Evolutionary conservation across 1,140 invertebrate species (phyloP), one percentile per base, ranked within the genome.

Genomic region (Drosophila equinoxialis): DNA sequence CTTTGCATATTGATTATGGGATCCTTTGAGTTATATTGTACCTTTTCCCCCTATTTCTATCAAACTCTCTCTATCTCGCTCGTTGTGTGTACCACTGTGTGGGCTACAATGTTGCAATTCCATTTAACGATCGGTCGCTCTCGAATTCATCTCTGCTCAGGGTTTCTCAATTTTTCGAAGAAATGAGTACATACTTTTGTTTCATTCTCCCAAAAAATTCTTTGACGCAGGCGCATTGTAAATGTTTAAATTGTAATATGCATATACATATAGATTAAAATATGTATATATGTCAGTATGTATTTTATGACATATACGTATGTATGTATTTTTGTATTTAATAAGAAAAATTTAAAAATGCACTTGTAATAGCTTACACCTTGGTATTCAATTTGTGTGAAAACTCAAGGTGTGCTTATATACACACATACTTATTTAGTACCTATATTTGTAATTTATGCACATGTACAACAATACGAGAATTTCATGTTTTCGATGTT

Each of bases 331-430:
- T 86, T 65, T 59, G 82, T 82, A 86, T 79, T 86, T 87, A 79
- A 79, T 30, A 86, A 65, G 68, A 17, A 51, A 23, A 3, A 23
- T 23, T 20, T 68, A 51, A 68, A 86, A 87, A 87, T 86, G 76
- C 83, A 87, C 82, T 78, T 71, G 71, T 65, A 68, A 78, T 71
- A 72, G 68, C 76, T 75, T 62, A 71, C 73, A 71, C 65, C 68
- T 77, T 74, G 65, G 33, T 35, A 14, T 66, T 70, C 30, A 51
- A 30, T 39, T 30, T 61, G 68, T 77, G 37, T 13, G 39, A 35
- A 71, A 71, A 61, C 68, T 58, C 74, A 81, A 78, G 75, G 79
- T 82, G 74, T 59, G 68, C 33, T 59, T 39, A 65, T 66, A 60
- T 65, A 73, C 30, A 42, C 14, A 55, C 2, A 35, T 39, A 54